These are phyloP conservation scores for Pelmatolapia mariae DNA, from an alignment of 2,113 vertebrate genomes.

Conservation along the genomic window DNA sequence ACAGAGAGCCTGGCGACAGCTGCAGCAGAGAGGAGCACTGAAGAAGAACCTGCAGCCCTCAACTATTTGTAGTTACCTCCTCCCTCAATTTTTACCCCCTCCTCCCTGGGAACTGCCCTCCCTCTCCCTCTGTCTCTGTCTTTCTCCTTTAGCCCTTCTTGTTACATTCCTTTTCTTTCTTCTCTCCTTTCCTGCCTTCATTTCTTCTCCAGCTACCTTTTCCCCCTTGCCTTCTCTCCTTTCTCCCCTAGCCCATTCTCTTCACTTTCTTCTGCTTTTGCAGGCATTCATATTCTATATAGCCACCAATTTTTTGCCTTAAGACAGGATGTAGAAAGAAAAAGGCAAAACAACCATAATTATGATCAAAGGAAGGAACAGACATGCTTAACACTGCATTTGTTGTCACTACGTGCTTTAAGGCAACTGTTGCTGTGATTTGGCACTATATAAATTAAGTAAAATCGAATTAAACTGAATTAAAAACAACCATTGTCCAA, in stretches of 20 bases:
- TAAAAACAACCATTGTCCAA: neutral
- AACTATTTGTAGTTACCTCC: conserved; percentile 56
- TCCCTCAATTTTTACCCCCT: neutral
- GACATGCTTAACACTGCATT: neutral
- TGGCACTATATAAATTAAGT: neutral
- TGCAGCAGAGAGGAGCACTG: conserved; percentile 8
- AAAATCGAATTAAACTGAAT: neutral
- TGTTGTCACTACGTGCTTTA: neutral
- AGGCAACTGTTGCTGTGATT: neutral
- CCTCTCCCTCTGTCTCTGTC: neutral
- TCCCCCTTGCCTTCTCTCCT: neutral
- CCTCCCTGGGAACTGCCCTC: neutral
- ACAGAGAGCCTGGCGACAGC: conserved; percentile 1
- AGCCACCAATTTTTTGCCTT: neutral
- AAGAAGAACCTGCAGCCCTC: neutral
- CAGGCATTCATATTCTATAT: neutral
- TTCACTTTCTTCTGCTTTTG: neutral
- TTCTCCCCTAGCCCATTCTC: neutral
- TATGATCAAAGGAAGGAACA: neutral
- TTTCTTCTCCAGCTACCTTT: neutral
- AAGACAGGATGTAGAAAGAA: neutral
- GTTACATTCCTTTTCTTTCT: neutral
- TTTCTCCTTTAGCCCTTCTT: neutral
- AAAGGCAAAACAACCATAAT: neutral
- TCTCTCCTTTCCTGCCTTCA: neutral